A percentile compares a stretch with the other conserved stretches of the same genome.
phyloP scores from a whole-genome alignment of 2,888 invertebrate species.

The Netelia virgata region DNA sequence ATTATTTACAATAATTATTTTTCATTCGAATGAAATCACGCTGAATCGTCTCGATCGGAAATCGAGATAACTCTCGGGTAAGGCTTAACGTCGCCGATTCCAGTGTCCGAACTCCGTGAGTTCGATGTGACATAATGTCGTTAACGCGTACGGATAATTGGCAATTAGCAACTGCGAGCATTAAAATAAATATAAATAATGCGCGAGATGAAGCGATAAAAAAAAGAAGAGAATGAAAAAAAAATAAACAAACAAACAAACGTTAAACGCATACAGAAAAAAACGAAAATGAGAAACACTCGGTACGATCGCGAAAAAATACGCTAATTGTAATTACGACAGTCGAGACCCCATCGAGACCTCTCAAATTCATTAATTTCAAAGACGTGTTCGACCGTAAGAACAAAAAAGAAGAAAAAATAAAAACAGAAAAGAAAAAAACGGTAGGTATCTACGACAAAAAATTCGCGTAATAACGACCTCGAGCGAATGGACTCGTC shows the following conservation, averaged over 20 bases:
- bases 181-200: constrained; percentile 1
- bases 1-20: too few relatives aligned
- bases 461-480: neutral
- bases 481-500: constrained; percentile 1
- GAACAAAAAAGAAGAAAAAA: constrained; percentile 22
- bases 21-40: too few relatives aligned
- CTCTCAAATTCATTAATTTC: too few relatives aligned
- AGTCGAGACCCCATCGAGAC: too few relatives aligned
- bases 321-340: too few relatives aligned
- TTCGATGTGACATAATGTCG: neutral
- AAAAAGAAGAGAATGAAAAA: neutral
- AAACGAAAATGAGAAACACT: too few relatives aligned
- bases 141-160: neutral
- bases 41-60: too few relatives aligned
- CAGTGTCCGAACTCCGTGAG: neutral
- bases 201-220: neutral
- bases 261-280: too few relatives aligned
- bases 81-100: neutral
- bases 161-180: neutral
- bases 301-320: neutral
- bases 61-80: too few relatives aligned
- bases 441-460: too few relatives aligned
- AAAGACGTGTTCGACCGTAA: neutral
- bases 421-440: neutral
- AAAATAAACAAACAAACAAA: too few relatives aligned